Evolutionary conservation across 2,888 invertebrate species (phyloP).

Genomic region (Brenthis daphne): DNA sequence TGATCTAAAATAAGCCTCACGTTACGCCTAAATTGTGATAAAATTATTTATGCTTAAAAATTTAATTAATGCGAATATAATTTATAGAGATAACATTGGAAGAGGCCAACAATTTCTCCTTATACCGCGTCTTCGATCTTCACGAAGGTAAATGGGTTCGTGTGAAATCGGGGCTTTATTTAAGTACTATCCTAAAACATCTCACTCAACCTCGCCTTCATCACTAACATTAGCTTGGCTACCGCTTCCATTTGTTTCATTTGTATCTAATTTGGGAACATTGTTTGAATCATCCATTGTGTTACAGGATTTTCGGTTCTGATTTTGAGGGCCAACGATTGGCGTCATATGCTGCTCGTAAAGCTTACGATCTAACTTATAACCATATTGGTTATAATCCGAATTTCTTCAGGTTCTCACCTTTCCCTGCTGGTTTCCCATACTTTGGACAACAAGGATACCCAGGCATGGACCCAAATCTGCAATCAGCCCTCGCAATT

Average conservation of each 20-base stretch:
- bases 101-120: not conserved
- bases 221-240: conserved; percentile 30
- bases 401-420: conserved; percentile 61
- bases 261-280: conserved; percentile 29
- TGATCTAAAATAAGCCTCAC: too few species aligned
- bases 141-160: conserved; percentile 13
- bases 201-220: not conserved
- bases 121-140: not conserved
- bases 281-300: conserved; percentile 34
- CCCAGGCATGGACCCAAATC: conserved; percentile 44
- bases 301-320: conserved; percentile 66
- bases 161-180: not conserved
- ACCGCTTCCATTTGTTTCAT: conserved; percentile 30
- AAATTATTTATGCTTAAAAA: not conserved
- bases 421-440: conserved; percentile 45
- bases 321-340: conserved; percentile 60
- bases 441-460: conserved; percentile 45
- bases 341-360: conserved; percentile 66
- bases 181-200: not conserved
- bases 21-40: too few species aligned
- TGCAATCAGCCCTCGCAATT: conserved; percentile 75
- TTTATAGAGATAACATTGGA: conserved; percentile 8
- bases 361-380: conserved; percentile 68
- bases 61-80: conserved; percentile 10
- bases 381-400: conserved; percentile 59